Evolutionary conservation across 2,888 invertebrate species (phyloP).

Genomic region (Orthosia gracilis): DNA sequence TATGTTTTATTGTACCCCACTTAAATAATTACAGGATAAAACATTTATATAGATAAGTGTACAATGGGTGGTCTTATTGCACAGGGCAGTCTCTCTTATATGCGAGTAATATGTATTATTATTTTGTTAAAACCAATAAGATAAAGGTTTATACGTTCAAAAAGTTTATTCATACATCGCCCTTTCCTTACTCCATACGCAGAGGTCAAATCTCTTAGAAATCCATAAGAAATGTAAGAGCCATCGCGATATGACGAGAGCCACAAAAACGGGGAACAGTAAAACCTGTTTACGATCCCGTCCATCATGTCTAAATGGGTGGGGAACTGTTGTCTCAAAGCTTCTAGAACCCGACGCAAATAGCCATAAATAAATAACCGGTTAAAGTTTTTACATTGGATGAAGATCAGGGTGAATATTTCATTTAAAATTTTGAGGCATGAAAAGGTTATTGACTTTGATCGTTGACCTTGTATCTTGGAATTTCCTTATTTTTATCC

Average conservation of each 20-base stretch:
- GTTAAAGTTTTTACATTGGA: conserved; percentile 53
- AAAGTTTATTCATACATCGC: too few species aligned
- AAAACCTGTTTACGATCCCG: conserved; percentile 79
- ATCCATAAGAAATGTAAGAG: conserved; percentile 67
- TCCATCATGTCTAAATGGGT: conserved; percentile 78
- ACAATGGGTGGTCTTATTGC: too few species aligned
- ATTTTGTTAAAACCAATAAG: too few species aligned
- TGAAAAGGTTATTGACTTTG: conserved; percentile 5
- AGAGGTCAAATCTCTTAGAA: conserved; percentile 59
- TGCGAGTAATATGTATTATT: too few species aligned
- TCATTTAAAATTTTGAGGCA: conserved; percentile 5
- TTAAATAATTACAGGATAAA: too few species aligned
- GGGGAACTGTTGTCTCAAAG: conserved; percentile 74
- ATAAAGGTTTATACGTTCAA: neutral
- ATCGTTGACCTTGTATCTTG: neutral
- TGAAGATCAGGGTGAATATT: conserved; percentile 18
- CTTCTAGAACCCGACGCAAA: conserved; percentile 61
- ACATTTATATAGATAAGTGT: too few species aligned
- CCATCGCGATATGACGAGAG: conserved; percentile 65
- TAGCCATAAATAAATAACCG: conserved; percentile 68
- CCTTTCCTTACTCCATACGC: conserved; percentile 5
- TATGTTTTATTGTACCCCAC: too few species aligned
- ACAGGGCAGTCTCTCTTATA: too few species aligned
- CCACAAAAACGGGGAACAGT: conserved; percentile 70
- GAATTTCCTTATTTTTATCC: neutral